These are phyloP conservation scores for Clistopyga incitator DNA, from an alignment of 2,888 invertebrate species.

Conservation along the genomic window DNA sequence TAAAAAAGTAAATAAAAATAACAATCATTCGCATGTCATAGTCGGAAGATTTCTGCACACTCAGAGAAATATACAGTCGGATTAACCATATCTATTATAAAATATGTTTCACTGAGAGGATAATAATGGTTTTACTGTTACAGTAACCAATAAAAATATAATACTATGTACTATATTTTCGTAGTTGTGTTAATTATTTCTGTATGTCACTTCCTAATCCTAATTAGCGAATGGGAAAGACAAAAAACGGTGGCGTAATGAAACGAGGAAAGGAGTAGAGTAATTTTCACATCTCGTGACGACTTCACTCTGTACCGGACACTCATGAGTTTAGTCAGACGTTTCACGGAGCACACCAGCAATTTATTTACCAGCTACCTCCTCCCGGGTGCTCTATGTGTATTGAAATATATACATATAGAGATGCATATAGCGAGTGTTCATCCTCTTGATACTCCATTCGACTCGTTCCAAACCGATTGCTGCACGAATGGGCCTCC, in stretches of 20 bases:
- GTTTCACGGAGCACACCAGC: constrained; percentile 32
- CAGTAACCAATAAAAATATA: no score
- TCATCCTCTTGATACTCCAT: constrained; percentile 62
- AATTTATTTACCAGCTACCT: constrained; percentile 44
- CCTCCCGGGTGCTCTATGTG: constrained; percentile 22
- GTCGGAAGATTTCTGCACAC: no score
- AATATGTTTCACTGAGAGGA: no score
- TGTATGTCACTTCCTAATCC: no score
- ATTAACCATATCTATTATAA: no score
- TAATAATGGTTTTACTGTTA: no score
- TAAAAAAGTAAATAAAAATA: no score
- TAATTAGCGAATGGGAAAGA: background rate
- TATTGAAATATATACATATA: constrained; percentile 21
- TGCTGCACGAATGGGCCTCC: constrained; percentile 67
- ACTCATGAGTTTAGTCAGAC: constrained; percentile 53
- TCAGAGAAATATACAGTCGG: no score
- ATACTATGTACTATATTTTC: no score
- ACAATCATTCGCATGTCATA: no score
- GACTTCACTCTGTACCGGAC: constrained; percentile 59
- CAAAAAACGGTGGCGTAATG: background rate
- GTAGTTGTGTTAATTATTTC: no score
- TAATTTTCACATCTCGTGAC: constrained; percentile 58
- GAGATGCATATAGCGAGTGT: constrained; percentile 22
- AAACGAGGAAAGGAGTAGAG: constrained; percentile 43
- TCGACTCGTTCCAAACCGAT: constrained; percentile 67